Conservation (phyloP, 2,113 vertebrate genomes). For the Aegotheles bennettii region DNA sequence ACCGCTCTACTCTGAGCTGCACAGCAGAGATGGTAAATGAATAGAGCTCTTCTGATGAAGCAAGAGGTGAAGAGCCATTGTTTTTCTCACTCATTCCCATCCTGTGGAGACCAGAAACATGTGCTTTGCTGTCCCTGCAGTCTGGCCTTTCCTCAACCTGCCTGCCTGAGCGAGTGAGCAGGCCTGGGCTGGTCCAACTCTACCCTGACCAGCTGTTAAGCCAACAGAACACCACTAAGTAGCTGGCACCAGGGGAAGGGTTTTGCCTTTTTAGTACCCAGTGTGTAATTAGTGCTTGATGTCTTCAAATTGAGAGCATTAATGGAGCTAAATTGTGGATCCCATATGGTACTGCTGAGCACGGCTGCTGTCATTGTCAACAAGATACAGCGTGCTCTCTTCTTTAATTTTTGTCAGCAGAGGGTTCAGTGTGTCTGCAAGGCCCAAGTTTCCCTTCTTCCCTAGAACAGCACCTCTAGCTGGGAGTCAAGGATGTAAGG, state of each 20-base stretch:
- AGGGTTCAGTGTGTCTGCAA: conserved; percentile 3
- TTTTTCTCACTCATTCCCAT: conserved; percentile 32
- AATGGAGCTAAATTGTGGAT: conserved; percentile 83
- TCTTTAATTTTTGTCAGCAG: conserved; percentile 46
- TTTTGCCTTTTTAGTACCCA: conserved; percentile 81
- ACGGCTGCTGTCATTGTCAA: conserved; percentile 77
- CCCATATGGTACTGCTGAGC: conserved; percentile 83
- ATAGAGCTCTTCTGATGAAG: neutral
- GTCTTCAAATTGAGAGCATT: conserved; percentile 87
- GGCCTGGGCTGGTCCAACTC: conserved; percentile 65
- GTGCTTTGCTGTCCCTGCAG: conserved; percentile 53
- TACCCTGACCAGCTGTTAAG: conserved; percentile 78
- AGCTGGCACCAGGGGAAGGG: conserved; percentile 77
- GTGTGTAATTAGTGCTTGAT: conserved; percentile 84
- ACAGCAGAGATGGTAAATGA: neutral
- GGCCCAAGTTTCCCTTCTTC: conserved; percentile 3
- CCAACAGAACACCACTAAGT: conserved; percentile 76
- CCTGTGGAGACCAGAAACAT: conserved; percentile 51
- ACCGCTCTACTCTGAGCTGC: neutral
- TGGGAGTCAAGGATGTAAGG: neutral
- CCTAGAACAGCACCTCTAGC: neutral
- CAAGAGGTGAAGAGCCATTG: conserved; percentile 49
- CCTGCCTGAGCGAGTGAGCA: conserved; percentile 64
- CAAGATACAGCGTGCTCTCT: conserved; percentile 69
- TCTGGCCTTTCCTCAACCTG: conserved; percentile 66